Conservation (phyloP, 2,888 invertebrate species). For the Eupithecia vulgata region DNA sequence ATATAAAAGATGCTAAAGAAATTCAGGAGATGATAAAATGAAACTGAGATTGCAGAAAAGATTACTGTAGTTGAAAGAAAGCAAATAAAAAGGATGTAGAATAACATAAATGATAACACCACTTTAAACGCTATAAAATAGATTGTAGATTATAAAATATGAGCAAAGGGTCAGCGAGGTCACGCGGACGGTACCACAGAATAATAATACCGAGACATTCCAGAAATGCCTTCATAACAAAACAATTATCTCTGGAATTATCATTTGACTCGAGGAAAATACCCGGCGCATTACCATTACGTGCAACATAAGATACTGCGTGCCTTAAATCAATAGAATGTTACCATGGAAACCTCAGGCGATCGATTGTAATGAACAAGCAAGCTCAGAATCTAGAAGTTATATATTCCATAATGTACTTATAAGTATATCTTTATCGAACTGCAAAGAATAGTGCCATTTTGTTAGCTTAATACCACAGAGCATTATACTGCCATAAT, state of each 20-base stretch:
- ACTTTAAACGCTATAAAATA: conserved; percentile 41
- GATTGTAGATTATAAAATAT: conserved; percentile 48
- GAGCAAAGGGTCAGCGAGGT: conserved; percentile 46
- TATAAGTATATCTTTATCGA: background rate
- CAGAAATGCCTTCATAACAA: conserved; percentile 44
- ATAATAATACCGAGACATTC: conserved; percentile 35
- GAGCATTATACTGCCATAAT: conserved; percentile 53
- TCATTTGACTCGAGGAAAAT: conserved; percentile 43
- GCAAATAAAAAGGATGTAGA: background rate
- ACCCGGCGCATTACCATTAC: conserved; percentile 33
- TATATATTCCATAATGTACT: background rate
- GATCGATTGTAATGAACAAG: conserved; percentile 18
- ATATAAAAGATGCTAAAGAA: conserved; percentile 28
- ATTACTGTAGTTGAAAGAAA: conserved; percentile 13
- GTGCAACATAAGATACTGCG: background rate
- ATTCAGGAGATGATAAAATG: background rate
- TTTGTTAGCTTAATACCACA: conserved; percentile 27
- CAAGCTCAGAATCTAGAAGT: background rate
- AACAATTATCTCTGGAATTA: conserved; percentile 45
- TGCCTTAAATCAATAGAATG: conserved; percentile 11
- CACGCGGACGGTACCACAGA: conserved; percentile 37
- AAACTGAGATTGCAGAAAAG: background rate
- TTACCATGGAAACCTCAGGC: conserved; percentile 28
- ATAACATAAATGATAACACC: conserved; percentile 34
- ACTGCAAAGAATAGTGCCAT: conserved; percentile 11